Percentiles rank a stretch among this genome's conserved stretches.
phyloP scores from a whole-genome alignment of 2,113 vertebrate species.

The Glaucidium brasilianum region DNA sequence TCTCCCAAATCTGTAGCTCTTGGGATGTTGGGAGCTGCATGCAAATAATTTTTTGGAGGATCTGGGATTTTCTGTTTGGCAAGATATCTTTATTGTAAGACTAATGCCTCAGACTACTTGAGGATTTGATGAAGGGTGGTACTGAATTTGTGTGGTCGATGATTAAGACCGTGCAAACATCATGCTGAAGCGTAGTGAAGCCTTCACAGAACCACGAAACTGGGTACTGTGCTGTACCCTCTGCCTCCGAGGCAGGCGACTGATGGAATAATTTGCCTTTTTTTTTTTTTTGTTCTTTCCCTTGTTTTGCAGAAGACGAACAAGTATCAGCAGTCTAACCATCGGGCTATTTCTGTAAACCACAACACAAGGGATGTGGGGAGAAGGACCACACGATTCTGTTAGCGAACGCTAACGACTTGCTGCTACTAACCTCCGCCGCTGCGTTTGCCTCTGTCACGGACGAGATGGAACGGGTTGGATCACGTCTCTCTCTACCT shows the following conservation, averaged over 20 bases:
- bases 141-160: not conserved
- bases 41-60: not conserved
- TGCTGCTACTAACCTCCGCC: slow-evolving; percentile 52
- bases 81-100: not conserved
- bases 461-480: not conserved
- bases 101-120: not conserved
- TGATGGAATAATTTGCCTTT: not conserved
- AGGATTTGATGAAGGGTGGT: not conserved
- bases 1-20: not conserved
- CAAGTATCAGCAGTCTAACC: slow-evolving; percentile 90
- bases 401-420: slow-evolving; percentile 50
- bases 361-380: not conserved
- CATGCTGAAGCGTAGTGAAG: not conserved
- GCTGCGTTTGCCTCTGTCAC: not conserved
- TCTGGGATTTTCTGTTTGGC: not conserved
- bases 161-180: not conserved
- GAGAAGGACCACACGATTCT: not conserved
- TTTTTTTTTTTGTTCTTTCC: not conserved
- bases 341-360: not conserved
- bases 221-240: not conserved
- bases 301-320: slow-evolving; percentile 85
- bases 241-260: not conserved
- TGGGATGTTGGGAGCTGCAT: slow-evolving; percentile 19
- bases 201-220: not conserved
- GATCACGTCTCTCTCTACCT: not conserved